Base-by-base conservation (phyloP, 2,113 vertebrate genomes). In the Halichoeres trimaculatus region DNA sequence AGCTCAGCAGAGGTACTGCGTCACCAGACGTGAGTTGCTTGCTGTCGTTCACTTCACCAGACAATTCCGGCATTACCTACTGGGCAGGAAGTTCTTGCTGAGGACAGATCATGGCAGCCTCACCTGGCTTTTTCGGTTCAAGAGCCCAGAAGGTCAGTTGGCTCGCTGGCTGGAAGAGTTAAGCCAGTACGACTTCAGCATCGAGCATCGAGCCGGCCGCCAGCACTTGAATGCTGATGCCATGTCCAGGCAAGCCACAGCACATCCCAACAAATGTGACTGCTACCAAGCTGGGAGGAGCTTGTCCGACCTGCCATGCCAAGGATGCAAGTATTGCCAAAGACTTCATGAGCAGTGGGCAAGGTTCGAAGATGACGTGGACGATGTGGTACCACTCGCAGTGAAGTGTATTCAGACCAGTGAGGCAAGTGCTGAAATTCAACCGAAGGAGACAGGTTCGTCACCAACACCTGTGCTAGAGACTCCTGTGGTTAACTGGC, bases 261-360 rank as follows among this genome's bases (percentile, higher is more conserved):
- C 16, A 7, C 1, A 4, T 0, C 23, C 14, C 6, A n/a, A 12
- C 2, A 9, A 2, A 26, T 41, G 17, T n/a, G 50, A 53, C 22
- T 53, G 63, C 6, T 66, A 54, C 5, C 50, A 24, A 24, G 62
- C 14, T 12, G 20, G 47, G 0, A 38, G 23, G 4, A 38, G 23
- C 13, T 2, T 24, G n/a, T 23, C 34, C 1, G n/a, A 20, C 38
- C 62, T 65, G 8, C 34, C 48, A 52, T 65, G 62, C 19, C 47
- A 38, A 38, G 61, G 47, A 6, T 51, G 19, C n/a, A 38, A 23
- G 20, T 8, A 17, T 4, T 65, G 62, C n/a, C n/a, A 38, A 7
- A 38, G 43, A 36, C 26, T 63, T 20, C 43, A 62, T 3, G 13
- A 64, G 38, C 47, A 64, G 47, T 64, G 61, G 61, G 41, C 23